Base-by-base conservation (phyloP, 1,140 invertebrate species). In the Temnothorax curvispinosus region DNA sequence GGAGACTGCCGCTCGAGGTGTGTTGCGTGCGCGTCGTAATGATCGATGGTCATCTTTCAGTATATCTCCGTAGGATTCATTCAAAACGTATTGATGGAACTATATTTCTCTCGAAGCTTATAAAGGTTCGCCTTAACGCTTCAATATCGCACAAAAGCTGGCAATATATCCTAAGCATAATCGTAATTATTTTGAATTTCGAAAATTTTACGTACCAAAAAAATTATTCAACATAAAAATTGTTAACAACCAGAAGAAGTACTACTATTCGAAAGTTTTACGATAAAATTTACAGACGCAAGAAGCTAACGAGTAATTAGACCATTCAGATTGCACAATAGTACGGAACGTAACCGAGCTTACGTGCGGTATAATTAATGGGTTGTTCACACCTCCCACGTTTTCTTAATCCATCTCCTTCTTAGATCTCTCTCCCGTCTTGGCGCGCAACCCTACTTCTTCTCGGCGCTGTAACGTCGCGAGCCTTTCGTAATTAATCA, bases 351-450 rank as follows among this genome's bases (percentile, higher is more conserved):
- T 64, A 54, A 71, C 13, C 47, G 64, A 41, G 47, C 47, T 71
- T 69, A 54, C 72, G 18, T 44, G 52, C 62, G 35, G 50, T 69
- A 86, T 93, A 92, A 93, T 93, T 91, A 93, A 93, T 93, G 88
- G 77, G 88, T 90, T 87, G 88, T 92, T 92, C 89, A 76, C 89
- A 91, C 89, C 87, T 92, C 92, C 91, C 85, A 93, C 91, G 82
- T 81, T 89, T 71, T 87, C 71, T 86, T 84, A 86, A 81, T 88
- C 69, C 65, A 35, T 84, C 67, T 58, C 56, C 71, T 62, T 85
- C 69, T 78, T 82, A 15, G 6, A 35, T 52, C 44, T 71, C 58
- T 38, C 50, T 47, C 56, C n/a, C 11, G n/a, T 38, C 60, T 54
- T 38, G 35, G 56, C 76, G 52, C 69, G 6, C 54, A 44, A 50